Evolutionary conservation across 2,888 invertebrate species (phyloP), one percentile per base, ranked within the genome.

Genomic region (Lepas anatifera): DNA sequence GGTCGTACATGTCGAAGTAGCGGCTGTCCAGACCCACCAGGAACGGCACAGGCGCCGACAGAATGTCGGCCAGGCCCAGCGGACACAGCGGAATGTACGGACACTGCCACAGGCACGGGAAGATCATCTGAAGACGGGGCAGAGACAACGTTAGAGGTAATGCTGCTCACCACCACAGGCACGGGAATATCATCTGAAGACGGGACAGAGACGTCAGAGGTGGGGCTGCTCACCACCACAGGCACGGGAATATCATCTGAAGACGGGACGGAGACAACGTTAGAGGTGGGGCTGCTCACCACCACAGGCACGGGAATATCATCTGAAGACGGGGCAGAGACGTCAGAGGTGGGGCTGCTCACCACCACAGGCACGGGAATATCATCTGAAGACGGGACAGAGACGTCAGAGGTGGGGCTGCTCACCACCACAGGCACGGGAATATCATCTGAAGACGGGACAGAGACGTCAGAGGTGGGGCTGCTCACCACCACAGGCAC

Each of bases 101-200:
- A 79, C 98, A 99, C 81, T 98, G 97, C 99, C 99, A 99, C 81
- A 96, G 96, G 81, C 99, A 97, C 0, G 99, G 99, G 80, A 99
- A 99, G 76, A 98, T 85, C 77, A 99, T 81, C 83, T 84, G 78
- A 68, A 43, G 74, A 73, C 70, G 72, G 73, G 70, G 68, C 69
- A 71, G 46, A 72, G 67, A 70, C 70, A 69, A 71, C 39, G 41
- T n/a, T n/a, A 16, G 41, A 41, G 10, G 41, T 4, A 41, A 1
- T 1, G 41, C 46, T 46, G 72, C 41, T 41, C 39, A 39, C 39
- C 39, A 39, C 39, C 39, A 39, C 39, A 10, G 39, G 39, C 39
- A 39, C 39, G 39, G 39, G 39, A 39, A 39, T 16, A 67, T 37
- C 29, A 52, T 29, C 29, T 27, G 58, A 10, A 48, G 48, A 18